phyloP scores from a whole-genome alignment of 2,888 invertebrate genomes.

The Dicycla oo region DNA sequence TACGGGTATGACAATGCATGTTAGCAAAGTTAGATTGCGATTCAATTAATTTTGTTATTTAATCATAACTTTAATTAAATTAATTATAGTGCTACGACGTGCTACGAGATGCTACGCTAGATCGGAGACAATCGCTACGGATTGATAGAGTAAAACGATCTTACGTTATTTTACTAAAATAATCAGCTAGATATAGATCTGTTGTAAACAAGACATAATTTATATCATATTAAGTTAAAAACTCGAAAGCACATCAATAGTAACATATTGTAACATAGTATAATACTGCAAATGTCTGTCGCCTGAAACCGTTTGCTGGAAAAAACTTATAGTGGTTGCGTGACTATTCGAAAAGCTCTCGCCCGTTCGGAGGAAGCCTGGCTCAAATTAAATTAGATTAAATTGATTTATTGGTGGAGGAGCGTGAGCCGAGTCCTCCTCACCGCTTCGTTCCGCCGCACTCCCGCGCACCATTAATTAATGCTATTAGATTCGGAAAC shows the following conservation, averaged over 20 bases:
- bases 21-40: neutral
- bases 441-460: constrained; percentile 71
- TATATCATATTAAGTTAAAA: neutral
- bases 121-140: neutral
- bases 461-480: constrained; percentile 84
- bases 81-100: constrained; percentile 29
- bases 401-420: constrained; percentile 89
- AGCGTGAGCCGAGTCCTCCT: constrained; percentile 78
- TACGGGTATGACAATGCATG: neutral
- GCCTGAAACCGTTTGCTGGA: constrained; percentile 34
- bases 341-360: constrained; percentile 77
- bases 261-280: neutral
- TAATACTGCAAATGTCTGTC: neutral
- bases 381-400: constrained; percentile 89
- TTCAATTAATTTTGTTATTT: neutral
- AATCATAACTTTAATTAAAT: neutral
- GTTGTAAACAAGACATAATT: too few species aligned
- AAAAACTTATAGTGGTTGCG: constrained; percentile 73
- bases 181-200: neutral
- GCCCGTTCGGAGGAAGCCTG: constrained; percentile 81
- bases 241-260: neutral
- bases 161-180: neutral
- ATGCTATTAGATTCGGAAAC: constrained; percentile 87
- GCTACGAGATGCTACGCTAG: constrained; percentile 17
- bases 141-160: neutral